Evolutionary conservation across 2,797 vertebrate species (phyloP), one percentile per base, ranked within the genome.

Genomic region (Chromobotia macracanthus): DNA sequence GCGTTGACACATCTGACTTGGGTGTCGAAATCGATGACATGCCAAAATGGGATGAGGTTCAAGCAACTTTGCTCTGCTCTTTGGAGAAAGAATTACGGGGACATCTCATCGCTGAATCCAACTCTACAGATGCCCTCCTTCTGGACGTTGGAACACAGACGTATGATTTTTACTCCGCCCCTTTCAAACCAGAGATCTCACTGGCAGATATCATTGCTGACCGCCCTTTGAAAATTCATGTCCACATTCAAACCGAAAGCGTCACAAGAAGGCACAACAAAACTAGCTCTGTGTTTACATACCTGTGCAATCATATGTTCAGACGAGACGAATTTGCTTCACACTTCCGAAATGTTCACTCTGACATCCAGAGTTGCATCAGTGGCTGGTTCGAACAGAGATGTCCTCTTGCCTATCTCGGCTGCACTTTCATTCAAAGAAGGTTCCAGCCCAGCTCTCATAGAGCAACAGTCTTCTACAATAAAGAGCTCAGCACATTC

Each of bases 191-290:
- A 15, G 84, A 79, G 1, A 85, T 90, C 0, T 91, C 93, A n/a
- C 90, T 99, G 79, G 93, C 93, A 13, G 95, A 98, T 75, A 83
- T 96, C 74, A 89, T 89, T 0, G 81, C 87, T 31, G 48, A 86
- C 2, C 90, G 84, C 63, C 84, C 90, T 0, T 86, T 87, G 35
- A 93, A 94, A 56, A 94, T 99, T 58, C 93, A 96, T 0, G 91
- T 99, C 72, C 95, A 97, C 79, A 93, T 99, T 73, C 93, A 96
- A 76, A 90, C 93, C 2, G 96, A 98, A 80, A 91, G 95, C 3
- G 95, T 98, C 82, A 97, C 95, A 69, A 94, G 91, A 78, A 94
- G 94, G 58, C 95, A 99, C 88, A 96, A 98, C 87, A 99, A 97
- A 89, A 95, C 92, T 80, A 97, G 93, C 86, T 99, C 96, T 2